These are phyloP conservation scores for Bujurquina vittata DNA, from an alignment of 2,113 vertebrate genomes.

Conservation along the genomic window DNA sequence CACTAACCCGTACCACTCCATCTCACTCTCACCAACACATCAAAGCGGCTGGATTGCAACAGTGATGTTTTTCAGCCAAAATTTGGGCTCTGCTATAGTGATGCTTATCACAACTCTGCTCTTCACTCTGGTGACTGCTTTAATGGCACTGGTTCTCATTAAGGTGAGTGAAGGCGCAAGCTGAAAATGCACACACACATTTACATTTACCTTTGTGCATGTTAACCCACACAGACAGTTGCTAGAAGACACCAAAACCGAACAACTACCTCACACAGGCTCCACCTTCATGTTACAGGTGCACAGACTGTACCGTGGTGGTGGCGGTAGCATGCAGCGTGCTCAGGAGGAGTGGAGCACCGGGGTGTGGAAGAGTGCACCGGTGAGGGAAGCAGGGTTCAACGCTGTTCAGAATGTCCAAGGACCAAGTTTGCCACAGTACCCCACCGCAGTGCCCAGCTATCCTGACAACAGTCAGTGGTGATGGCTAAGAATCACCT, in stretches of 20 bases:
- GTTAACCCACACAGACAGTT: not conserved
- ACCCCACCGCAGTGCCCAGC: conserved; percentile 89
- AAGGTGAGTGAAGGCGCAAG: conserved; percentile 79
- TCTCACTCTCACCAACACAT: conserved; percentile 46
- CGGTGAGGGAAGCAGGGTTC: conserved; percentile 85
- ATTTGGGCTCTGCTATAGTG: conserved; percentile 84
- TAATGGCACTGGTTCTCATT: conserved; percentile 85
- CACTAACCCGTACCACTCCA: conserved; percentile 60
- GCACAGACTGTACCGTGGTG: conserved; percentile 90
- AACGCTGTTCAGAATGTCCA: conserved; percentile 80
- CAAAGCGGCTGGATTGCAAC: conserved; percentile 91
- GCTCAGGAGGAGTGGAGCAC: conserved; percentile 92
- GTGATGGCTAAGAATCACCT: conserved; percentile 59
- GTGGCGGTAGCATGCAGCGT: conserved; percentile 89
- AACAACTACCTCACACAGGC: not conserved
- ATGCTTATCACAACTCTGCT: conserved; percentile 91
- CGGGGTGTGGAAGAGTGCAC: conserved; percentile 86
- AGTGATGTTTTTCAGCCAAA: conserved; percentile 82
- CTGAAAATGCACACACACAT: conserved; percentile 1
- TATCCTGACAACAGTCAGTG: conserved; percentile 85
- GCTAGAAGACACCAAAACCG: not conserved
- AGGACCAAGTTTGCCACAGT: conserved; percentile 92
- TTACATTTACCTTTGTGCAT: not conserved
- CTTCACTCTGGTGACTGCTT: conserved; percentile 84
- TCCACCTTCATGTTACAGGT: conserved; percentile 78